Evolutionary conservation across 2,797 vertebrate genomes (phyloP).

Genomic region (Petrocephalus schoutedeni): DNA sequence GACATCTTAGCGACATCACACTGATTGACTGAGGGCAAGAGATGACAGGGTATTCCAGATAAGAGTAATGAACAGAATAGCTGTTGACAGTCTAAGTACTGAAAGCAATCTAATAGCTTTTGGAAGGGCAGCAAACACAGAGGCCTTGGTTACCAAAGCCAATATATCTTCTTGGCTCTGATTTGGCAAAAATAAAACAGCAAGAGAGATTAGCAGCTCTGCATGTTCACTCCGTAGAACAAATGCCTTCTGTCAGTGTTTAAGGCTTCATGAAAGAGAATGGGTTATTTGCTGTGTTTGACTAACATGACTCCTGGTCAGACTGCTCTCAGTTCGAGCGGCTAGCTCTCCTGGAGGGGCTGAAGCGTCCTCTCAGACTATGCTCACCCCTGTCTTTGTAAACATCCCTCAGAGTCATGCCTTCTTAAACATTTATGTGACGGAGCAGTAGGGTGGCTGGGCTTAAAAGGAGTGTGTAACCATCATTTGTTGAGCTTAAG

Average conservation of each 20-base stretch:
- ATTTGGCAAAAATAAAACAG: not conserved
- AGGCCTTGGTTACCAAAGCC: not conserved
- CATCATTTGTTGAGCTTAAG: not conserved
- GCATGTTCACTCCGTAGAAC: not conserved
- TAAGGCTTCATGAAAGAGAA: not conserved
- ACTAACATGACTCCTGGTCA: not conserved
- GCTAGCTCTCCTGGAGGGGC: not conserved
- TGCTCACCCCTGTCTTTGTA: not conserved
- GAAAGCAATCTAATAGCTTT: constrained; percentile 3
- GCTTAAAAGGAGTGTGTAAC: not conserved
- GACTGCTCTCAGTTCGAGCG: not conserved
- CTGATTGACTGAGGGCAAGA: not conserved
- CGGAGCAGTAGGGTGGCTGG: not conserved
- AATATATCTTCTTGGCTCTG: not conserved
- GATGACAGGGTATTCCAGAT: not conserved
- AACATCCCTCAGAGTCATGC: not conserved
- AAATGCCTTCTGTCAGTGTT: not conserved
- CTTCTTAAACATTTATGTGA: not conserved
- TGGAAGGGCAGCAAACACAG: not conserved
- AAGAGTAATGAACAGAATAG: constrained; percentile 3
- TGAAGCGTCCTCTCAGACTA: not conserved
- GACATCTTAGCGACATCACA: not conserved
- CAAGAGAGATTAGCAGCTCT: not conserved
- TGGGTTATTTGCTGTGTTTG: not conserved
- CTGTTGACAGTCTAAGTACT: not conserved